Conservation (phyloP, 2,888 invertebrate species). For the Caenorhabditis doughertyi region DNA sequence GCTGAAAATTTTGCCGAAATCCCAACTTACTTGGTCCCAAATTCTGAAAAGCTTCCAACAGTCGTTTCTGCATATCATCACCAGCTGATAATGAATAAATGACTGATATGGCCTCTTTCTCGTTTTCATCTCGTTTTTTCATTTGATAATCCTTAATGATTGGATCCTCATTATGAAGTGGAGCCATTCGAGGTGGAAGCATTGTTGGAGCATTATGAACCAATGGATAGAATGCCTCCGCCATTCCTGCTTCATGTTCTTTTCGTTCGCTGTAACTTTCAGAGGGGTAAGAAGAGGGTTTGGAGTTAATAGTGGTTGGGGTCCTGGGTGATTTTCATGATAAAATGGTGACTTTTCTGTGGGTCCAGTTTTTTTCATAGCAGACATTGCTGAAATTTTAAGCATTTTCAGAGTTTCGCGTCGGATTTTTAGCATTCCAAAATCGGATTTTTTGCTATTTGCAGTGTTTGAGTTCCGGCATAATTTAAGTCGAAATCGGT, state of each 20-base stretch:
- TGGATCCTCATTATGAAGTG: constrained; percentile 7
- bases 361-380: too few species aligned
- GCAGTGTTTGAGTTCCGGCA: too few species aligned
- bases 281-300: neutral
- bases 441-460: too few species aligned
- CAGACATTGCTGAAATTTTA: too few species aligned
- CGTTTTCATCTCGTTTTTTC: neutral
- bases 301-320: neutral
- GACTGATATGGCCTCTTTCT: neutral
- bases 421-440: too few species aligned
- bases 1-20: neutral
- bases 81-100: constrained; percentile 26
- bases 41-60: constrained; percentile 21
- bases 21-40: constrained; percentile 6
- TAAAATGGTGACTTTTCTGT: neutral
- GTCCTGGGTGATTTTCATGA: neutral
- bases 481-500: too few species aligned
- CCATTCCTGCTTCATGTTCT: constrained; percentile 50
- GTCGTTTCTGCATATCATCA: constrained; percentile 15
- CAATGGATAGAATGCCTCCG: constrained; percentile 57
- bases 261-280: constrained; percentile 46
- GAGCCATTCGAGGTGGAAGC: constrained; percentile 35
- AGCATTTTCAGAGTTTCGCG: too few species aligned
- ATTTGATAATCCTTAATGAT: neutral
- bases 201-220: constrained; percentile 45